A percentile compares a stretch with the other conserved stretches of the same genome.
Conservation (phyloP, 2,888 invertebrate species). For the Ephialtes manifestator region DNA sequence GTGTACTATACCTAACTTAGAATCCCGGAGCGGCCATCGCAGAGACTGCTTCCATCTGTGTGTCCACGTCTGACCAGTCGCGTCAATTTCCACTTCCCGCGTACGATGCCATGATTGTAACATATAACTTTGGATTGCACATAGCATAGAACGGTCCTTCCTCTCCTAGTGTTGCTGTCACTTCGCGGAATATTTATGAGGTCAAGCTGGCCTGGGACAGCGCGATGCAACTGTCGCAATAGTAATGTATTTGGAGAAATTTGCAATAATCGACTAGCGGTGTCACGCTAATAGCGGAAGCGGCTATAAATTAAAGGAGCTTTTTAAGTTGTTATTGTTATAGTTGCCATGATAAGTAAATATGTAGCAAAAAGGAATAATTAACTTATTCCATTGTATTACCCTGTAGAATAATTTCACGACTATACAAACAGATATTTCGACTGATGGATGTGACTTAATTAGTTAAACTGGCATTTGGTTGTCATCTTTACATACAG, state of each 20-base stretch:
- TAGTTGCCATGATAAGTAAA: too few species aligned
- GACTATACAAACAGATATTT: too few species aligned
- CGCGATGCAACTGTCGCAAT: background rate
- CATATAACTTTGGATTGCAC: background rate
- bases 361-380: background rate
- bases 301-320: too few species aligned
- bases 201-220: background rate
- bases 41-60: slow-evolving; percentile 12
- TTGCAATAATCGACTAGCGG: background rate
- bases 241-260: background rate
- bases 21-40: slow-evolving; percentile 12
- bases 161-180: background rate
- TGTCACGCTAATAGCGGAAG: background rate
- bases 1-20: background rate
- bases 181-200: background rate
- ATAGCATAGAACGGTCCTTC: background rate
- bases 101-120: background rate
- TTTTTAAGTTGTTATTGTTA: background rate
- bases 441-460: too few species aligned
- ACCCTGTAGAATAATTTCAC: too few species aligned
- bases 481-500: too few species aligned
- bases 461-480: too few species aligned
- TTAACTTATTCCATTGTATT: background rate
- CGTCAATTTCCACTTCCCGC: slow-evolving; percentile 39
- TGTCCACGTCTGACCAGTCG: slow-evolving; percentile 42